phyloP scores from a whole-genome alignment of 2,888 invertebrate genomes.

The Cyclophora punctaria region DNA sequence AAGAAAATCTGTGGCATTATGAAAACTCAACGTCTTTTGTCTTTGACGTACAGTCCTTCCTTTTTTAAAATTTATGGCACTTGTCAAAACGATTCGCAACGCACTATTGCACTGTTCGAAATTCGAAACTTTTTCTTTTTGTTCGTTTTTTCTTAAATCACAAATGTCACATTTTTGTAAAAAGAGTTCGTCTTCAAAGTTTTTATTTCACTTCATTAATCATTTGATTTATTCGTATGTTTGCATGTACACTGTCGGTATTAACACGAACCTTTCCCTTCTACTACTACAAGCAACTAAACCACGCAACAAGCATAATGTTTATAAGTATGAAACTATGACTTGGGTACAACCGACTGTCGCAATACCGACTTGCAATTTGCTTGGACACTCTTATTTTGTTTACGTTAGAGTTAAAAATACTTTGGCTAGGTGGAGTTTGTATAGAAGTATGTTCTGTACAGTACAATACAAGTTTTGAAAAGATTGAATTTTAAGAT shows the following conservation, averaged over 20 bases:
- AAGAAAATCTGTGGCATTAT: conserved; percentile 72
- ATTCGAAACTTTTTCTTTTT: conserved; percentile 19
- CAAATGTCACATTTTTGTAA: conserved; percentile 17
- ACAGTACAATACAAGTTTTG: conserved; percentile 44
- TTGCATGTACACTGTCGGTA: conserved; percentile 10
- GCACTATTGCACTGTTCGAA: conserved; percentile 13
- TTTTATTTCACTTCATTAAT: conserved; percentile 4
- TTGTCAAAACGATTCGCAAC: conserved; percentile 16
- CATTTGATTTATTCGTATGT: conserved; percentile 7
- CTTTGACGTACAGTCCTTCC: background rate
- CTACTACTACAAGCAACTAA: conserved; percentile 63
- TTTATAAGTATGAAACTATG: conserved; percentile 66
- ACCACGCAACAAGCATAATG: conserved; percentile 58
- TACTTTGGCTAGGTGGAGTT: too few species aligned
- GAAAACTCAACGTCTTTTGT: conserved; percentile 36
- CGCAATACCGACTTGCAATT: conserved; percentile 36
- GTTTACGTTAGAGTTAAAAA: conserved; percentile 16
- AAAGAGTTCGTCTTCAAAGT: background rate
- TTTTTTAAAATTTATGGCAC: conserved; percentile 6
- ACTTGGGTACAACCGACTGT: conserved; percentile 53
- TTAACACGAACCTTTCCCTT: conserved; percentile 54
- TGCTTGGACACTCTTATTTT: conserved; percentile 21
- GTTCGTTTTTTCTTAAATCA: conserved; percentile 1
- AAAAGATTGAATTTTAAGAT: conserved; percentile 40
- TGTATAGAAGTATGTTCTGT: conserved; percentile 33